Evolutionary conservation across 2,113 vertebrate species (phyloP).

Genomic region (Rhinopomastus cyanomelas): DNA sequence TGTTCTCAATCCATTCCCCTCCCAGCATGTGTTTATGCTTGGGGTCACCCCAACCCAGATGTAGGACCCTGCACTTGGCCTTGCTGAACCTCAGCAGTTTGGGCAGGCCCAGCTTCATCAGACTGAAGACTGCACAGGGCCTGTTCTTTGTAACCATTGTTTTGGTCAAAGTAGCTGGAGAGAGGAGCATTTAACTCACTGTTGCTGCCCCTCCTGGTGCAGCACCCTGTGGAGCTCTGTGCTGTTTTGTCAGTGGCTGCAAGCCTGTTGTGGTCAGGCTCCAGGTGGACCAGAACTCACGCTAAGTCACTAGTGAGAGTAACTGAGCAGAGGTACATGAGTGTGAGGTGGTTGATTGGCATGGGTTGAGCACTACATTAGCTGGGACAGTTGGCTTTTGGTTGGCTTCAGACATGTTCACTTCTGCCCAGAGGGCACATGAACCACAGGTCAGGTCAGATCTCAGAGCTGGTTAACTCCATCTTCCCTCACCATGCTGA

Average conservation of each 20-base stretch:
- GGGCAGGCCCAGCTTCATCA: too few relatives aligned
- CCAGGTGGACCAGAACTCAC: not conserved
- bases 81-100: too few relatives aligned
- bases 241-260: not conserved
- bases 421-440: not conserved
- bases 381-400: not conserved
- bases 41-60: too few relatives aligned
- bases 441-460: not conserved
- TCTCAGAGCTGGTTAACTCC: not conserved
- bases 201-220: not conserved
- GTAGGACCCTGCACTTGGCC: too few relatives aligned
- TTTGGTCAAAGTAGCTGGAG: not conserved
- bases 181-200: accelerated
- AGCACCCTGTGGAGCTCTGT: not conserved
- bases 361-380: accelerated
- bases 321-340: too few relatives aligned
- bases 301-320: too few relatives aligned
- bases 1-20: too few relatives aligned
- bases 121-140: not conserved
- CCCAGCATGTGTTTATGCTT: too few relatives aligned
- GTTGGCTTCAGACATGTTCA: not conserved
- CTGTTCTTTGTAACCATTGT: not conserved
- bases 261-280: accelerated
- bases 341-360: not conserved
- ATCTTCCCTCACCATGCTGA: not conserved